Base-by-base conservation (phyloP, 2,888 invertebrate species). In the Cryptocheilus praepositus region DNA sequence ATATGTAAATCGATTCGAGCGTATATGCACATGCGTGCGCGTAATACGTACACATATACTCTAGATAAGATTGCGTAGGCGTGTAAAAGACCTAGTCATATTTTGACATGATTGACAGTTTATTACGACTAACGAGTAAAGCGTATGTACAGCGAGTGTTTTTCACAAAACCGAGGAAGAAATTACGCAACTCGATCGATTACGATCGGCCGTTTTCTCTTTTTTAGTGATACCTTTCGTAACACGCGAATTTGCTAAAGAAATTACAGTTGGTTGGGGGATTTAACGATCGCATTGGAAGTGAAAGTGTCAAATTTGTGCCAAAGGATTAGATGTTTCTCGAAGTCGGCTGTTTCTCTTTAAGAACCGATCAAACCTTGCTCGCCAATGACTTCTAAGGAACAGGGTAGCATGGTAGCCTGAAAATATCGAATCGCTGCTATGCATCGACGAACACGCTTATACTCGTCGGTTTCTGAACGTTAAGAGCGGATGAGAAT, bases 51-150 rank as follows among this genome's bases (percentile, higher is more conserved):
- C 36, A 61, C 60, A 28, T n/a, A 28, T 28, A 28, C 36, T 56
- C 22, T 68, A 79, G 64, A 25, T 62, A 59, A 77, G 65, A 64
- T 70, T 73, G 71, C 72, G 64, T 76, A 70, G 70, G 53, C 67
- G 69, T 56, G 64, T 67, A 77, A 73, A 67, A 77, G 67, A 77
- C 70, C 57, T 74, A 80, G 80, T 83, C 81, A 79, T 82, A 84
- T 83, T 85, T 86, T 84, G 81, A 83, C 79, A 85, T 81, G 77
- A 81, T 66, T 73, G 73, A 76, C 73, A 73, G 54, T 77, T 70
- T 78, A 76, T 78, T 79, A 77, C 70, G 36, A 36, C 36, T 36
- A 57, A 64, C 21, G 52, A 69, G 52, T 22, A 61, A 22, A 64
- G 52, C 64, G 55, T 67, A 67, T 51, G 57, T 60, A 60, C 51